Base-by-base conservation (phyloP, 2,888 invertebrate species). In the Clitarchus hookeri region DNA sequence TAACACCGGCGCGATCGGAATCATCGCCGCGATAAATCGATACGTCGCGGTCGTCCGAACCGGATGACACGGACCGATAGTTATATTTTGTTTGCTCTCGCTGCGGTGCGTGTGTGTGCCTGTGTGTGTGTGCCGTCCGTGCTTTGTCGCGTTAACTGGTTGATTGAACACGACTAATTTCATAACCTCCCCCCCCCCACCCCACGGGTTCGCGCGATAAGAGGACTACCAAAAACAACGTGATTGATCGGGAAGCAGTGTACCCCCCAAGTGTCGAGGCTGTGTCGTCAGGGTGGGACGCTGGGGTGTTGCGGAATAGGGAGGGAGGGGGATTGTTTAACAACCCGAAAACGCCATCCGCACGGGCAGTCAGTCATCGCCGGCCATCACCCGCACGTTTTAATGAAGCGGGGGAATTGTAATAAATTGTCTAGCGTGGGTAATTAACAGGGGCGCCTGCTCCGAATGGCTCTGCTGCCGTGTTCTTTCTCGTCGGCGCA, bases 71-170 rank as follows among this genome's bases (percentile, higher is more conserved):
- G 48, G 48, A 16, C 48, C 23, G 23, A 8, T 65, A 23, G 23
- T 65, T 65, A 16, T 65, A 23, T 65, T 65, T n/a, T 65, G n/a
- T 65, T n/a, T 65, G n/a, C 8, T n/a, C 8, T 65, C 65, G 65
- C 65, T 36, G 1, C 36, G 36, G 36, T 36, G 36, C 4, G 36
- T 36, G 36, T 36, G 36, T 36, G 4, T 36, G 36, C 4, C 36
- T 36, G 36, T 36, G 36, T 36, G 36, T 48, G 48, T 48, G 48
- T 48, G 16, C 65, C 12, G 65, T 19, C 8, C 65, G 65, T n/a
- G 65, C 65, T n/a, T n/a, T 65, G 65, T 65, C 65, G 65, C n/a
- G n/a, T n/a, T n/a, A n/a, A 65, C 19, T 65, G 65, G n/a, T 65
- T n/a, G 65, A n/a, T 65, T n/a, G 65, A 65, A 65, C 65, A 2